A percentile compares a stretch with the other conserved stretches of the same genome.
phyloP scores from a whole-genome alignment of 2,797 vertebrate genomes.

The Clarias laeviceps region DNA sequence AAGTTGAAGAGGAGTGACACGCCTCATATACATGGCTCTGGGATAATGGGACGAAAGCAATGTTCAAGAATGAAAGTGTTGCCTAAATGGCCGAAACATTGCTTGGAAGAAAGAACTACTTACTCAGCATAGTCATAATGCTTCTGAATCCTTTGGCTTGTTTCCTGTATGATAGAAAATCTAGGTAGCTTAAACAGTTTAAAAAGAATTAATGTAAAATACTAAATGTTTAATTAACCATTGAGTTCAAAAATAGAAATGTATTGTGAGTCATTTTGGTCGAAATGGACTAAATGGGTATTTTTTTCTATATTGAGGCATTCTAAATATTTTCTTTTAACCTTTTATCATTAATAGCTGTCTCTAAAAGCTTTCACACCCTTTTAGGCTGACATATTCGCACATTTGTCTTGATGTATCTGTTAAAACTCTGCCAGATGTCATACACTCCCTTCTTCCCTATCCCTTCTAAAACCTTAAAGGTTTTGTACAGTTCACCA shows the following conservation, averaged over 20 bases:
- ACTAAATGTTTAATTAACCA: not conserved
- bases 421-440: constrained; percentile 8
- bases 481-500: not conserved
- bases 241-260: not conserved
- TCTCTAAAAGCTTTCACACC: not conserved
- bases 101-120: not conserved
- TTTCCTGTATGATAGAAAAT: not conserved
- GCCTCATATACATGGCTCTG: constrained; percentile 28
- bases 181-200: not conserved
- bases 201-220: not conserved
- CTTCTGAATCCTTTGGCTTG: not conserved
- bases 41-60: constrained; percentile 11
- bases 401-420: not conserved
- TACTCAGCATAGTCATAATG: not conserved
- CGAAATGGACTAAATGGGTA: not conserved
- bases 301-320: not conserved
- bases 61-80: constrained; percentile 6
- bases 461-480: not conserved
- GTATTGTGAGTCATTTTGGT: not conserved
- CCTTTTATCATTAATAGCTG: not conserved
- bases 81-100: constrained; percentile 1
- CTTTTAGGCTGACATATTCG: not conserved
- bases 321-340: not conserved
- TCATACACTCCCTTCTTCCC: constrained; percentile 4
- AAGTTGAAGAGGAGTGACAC: constrained; percentile 13